Evolutionary conservation across 2,888 invertebrate species (phyloP), one percentile per base, ranked within the genome.

Genomic region (Chaitophorus viminalis): DNA sequence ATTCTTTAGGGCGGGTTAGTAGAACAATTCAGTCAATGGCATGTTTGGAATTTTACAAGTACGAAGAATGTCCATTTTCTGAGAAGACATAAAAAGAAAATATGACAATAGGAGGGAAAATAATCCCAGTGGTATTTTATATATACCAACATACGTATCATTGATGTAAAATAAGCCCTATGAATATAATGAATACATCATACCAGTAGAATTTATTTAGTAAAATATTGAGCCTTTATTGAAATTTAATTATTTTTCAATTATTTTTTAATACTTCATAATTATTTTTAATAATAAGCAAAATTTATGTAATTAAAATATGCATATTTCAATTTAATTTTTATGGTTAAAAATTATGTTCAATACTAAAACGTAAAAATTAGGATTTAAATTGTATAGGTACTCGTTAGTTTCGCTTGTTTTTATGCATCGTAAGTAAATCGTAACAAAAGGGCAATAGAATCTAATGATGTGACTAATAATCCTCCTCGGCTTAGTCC

Each of bases 21-120:
- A 52, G 52, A 78, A 78, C 29, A 78, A 78, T 70, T 68, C 76
- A n/a, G 33, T 9, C 68, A 68, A 68, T 33, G 78, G 68, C 70
- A 65, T 18, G 85, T 78, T 78, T 54, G 85, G 78, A 52, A 86
- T 86, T 86, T 86, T 36, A 86, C 85, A 78, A 77, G 70, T 29
- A 21, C 70, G 70, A 86, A 36, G 85, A 86, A 86, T 86, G 85
- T 74, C 68, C 33, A 11, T 76, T 76, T 65, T 39, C 65, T 18
- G 65, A 39, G 17, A 25, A 68, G 31, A 68, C 76, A 84, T 84
- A 84, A 84, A n/a, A 77, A 84, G 68, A 76, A 76, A 84, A 84
- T 68, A 77, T 68, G 76, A 60, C 39, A 21, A 0, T n/a, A 25
- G 1, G 54, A 75, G 36, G 29, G 52, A 65, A 39, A 68, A 74